A percentile compares a stretch with the other conserved stretches of the same genome.
phyloP scores from a whole-genome alignment of 2,797 vertebrate species.

The Sebastes iracundus region DNA sequence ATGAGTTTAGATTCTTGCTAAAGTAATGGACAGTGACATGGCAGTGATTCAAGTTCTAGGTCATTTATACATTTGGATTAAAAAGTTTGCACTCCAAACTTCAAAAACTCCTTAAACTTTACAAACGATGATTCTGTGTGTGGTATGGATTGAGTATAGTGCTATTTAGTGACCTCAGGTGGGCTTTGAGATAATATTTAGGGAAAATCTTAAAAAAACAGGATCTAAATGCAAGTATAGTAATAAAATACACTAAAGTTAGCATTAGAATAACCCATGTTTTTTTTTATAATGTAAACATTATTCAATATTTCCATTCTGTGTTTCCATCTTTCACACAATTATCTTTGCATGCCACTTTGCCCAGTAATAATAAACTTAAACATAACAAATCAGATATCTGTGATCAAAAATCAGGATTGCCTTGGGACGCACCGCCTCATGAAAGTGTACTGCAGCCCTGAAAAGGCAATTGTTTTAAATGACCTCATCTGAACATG shows the following conservation, averaged over 20 bases:
- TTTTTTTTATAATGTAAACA: neutral
- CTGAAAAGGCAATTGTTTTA: constrained; percentile 49
- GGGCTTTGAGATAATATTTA: neutral
- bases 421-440: neutral
- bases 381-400: neutral
- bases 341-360: neutral
- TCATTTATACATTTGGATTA: neutral
- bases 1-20: neutral
- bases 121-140: neutral
- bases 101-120: neutral
- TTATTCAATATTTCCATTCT: neutral
- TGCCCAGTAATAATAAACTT: neutral
- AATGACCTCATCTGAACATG: constrained; percentile 56
- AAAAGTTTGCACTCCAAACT: neutral
- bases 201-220: neutral
- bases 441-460: constrained; percentile 3
- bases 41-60: neutral
- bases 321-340: neutral
- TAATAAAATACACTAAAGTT: neutral
- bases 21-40: neutral
- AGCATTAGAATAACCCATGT: neutral
- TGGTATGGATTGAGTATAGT: neutral
- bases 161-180: neutral
- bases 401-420: constrained; percentile 37
- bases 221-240: neutral